Evolutionary conservation across 2,113 vertebrate species (phyloP).

Genomic region (Boleophthalmus pectinirostris): DNA sequence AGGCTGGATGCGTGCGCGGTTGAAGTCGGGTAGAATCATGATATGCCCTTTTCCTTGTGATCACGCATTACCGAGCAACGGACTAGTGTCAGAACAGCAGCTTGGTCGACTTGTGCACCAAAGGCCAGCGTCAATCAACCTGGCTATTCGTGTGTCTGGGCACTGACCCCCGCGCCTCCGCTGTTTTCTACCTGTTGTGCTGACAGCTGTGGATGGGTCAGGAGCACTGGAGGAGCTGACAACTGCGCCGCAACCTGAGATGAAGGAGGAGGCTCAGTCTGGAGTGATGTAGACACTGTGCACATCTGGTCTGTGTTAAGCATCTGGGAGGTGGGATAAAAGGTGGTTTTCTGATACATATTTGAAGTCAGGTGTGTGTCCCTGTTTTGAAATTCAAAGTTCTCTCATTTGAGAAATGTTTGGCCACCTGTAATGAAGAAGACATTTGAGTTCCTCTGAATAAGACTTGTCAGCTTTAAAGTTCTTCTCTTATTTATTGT

Average conservation of each 20-base stretch:
- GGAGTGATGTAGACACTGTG: neutral
- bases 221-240: constrained; percentile 40
- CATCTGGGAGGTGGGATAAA: neutral
- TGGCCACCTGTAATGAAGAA: neutral
- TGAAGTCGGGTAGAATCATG: constrained; percentile 60
- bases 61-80: constrained; percentile 76
- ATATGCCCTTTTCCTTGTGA: constrained; percentile 78
- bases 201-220: constrained; percentile 59
- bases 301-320: neutral
- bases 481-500: no score
- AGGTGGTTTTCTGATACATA: neutral
- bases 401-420: neutral
- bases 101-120: constrained; percentile 50
- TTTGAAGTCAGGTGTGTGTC: neutral
- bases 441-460: neutral
- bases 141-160: constrained; percentile 67
- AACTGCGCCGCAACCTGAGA: constrained; percentile 21
- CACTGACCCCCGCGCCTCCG: constrained; percentile 57
- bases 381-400: neutral
- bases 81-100: constrained; percentile 69
- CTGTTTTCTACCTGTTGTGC: constrained; percentile 64
- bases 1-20: constrained; percentile 31
- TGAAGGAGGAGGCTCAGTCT: constrained; percentile 28
- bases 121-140: constrained; percentile 77
- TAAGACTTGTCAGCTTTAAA: neutral